Conservation (phyloP, 2,888 invertebrate species). For the Eupeodes latifasciatus region DNA sequence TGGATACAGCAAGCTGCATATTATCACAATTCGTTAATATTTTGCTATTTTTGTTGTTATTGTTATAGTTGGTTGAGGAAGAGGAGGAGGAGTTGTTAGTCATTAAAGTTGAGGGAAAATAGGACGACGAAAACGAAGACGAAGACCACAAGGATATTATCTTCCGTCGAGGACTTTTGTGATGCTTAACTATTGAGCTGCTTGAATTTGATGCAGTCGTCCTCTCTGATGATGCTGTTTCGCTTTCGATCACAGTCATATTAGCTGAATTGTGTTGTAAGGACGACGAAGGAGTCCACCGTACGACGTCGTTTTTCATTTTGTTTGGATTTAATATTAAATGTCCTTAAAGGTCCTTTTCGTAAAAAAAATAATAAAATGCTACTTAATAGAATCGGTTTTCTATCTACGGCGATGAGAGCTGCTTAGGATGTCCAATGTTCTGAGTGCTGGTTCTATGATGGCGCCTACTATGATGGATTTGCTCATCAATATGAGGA, state of each 20-base stretch:
- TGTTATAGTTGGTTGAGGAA: not conserved
- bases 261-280: conserved; percentile 16
- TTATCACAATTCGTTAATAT: conserved; percentile 69
- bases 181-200: conserved; percentile 61
- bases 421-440: conserved; percentile 57
- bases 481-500: conserved; percentile 59
- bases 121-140: conserved; percentile 8
- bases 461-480: conserved; percentile 36
- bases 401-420: conserved; percentile 62
- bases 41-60: conserved; percentile 45
- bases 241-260: conserved; percentile 77
- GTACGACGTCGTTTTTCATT: conserved; percentile 84
- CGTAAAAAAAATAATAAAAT: not conserved
- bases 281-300: conserved; percentile 79
- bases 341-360: conserved; percentile 41
- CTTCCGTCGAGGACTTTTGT: conserved; percentile 51
- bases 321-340: conserved; percentile 77
- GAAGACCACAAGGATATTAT: conserved; percentile 6
- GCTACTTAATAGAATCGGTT: conserved; percentile 50
- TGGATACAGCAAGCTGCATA: conserved; percentile 33
- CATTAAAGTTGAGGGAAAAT: not conserved
- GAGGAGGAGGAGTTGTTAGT: not conserved
- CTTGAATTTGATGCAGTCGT: conserved; percentile 66
- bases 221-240: conserved; percentile 69
- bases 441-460: conserved; percentile 42